phyloP scores from a whole-genome alignment of 30 jellyfish, hydroid and myxozoan species.

The Turritopsis rubra region DNA sequence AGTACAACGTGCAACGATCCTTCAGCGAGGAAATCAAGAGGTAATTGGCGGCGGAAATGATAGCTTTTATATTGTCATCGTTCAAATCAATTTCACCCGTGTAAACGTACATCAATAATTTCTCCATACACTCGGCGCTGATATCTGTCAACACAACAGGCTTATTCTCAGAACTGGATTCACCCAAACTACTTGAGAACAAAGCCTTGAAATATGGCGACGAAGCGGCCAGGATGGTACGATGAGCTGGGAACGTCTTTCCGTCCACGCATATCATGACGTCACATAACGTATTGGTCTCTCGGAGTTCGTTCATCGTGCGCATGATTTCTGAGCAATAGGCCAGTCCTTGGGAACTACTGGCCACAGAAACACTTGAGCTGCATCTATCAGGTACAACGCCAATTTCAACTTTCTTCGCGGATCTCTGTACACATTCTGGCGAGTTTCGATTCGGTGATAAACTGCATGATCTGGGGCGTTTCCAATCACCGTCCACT shows the following conservation, averaged over 20 bases:
- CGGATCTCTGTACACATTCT: not conserved
- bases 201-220: slow-evolving; percentile 95
- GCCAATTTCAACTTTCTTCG: slow-evolving; percentile 6
- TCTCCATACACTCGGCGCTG: slow-evolving; percentile 74
- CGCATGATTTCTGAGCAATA: slow-evolving; percentile 58
- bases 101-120: slow-evolving; percentile 58
- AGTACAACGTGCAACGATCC: slow-evolving; percentile 76
- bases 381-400: not conserved
- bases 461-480: not conserved
- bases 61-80: slow-evolving; percentile 64
- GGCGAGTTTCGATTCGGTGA: not conserved
- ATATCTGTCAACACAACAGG: slow-evolving; percentile 84
- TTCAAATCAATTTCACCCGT: slow-evolving; percentile 84
- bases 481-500: not conserved
- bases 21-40: slow-evolving; percentile 68
- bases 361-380: not conserved
- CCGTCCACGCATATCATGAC: slow-evolving; percentile 96
- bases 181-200: slow-evolving; percentile 74
- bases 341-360: slow-evolving; percentile 9
- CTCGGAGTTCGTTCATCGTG: slow-evolving; percentile 72
- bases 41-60: slow-evolving; percentile 89
- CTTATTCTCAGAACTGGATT: slow-evolving; percentile 49
- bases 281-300: slow-evolving; percentile 73
- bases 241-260: slow-evolving; percentile 73
- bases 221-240: slow-evolving; percentile 70